Conservation (phyloP, 2,888 invertebrate species). For the Apocheima hispidaria region DNA sequence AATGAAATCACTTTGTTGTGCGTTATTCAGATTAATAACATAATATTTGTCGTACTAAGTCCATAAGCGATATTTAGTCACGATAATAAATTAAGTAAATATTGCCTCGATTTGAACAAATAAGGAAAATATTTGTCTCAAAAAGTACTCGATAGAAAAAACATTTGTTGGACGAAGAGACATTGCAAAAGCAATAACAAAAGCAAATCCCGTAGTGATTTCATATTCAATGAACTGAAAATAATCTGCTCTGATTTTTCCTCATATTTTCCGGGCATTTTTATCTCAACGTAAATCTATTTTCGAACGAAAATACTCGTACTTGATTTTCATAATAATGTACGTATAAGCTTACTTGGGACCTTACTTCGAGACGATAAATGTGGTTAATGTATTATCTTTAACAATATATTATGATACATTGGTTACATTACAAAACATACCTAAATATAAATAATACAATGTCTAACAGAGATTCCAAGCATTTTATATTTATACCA, state of each 20-base stretch:
- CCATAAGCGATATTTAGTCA: too few species aligned
- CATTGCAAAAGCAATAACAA: slow-evolving; percentile 22
- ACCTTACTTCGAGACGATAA: too few species aligned
- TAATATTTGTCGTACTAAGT: too few species aligned
- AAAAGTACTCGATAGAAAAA: slow-evolving; percentile 2
- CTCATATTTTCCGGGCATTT: slow-evolving; percentile 9
- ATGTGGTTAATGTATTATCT: too few species aligned
- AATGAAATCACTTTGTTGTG: too few species aligned
- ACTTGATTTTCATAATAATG: background rate
- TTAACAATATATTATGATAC: too few species aligned
- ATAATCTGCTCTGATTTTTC: slow-evolving; percentile 28
- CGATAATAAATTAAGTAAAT: background rate
- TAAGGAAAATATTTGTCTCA: slow-evolving; percentile 8
- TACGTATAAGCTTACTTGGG: too few species aligned
- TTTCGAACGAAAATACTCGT: background rate
- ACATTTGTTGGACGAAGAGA: slow-evolving; percentile 7
- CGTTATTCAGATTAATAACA: too few species aligned
- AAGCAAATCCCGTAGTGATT: slow-evolving; percentile 22
- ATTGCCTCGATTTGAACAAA: background rate
- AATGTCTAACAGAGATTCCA: too few species aligned
- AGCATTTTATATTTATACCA: too few species aligned
- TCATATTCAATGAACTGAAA: slow-evolving; percentile 28
- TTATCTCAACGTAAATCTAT: background rate
- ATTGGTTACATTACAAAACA: too few species aligned
- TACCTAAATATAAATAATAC: too few species aligned